These are phyloP conservation scores for Fulica atra DNA, from an alignment of 2,113 vertebrate genomes.

Conservation along the genomic window DNA sequence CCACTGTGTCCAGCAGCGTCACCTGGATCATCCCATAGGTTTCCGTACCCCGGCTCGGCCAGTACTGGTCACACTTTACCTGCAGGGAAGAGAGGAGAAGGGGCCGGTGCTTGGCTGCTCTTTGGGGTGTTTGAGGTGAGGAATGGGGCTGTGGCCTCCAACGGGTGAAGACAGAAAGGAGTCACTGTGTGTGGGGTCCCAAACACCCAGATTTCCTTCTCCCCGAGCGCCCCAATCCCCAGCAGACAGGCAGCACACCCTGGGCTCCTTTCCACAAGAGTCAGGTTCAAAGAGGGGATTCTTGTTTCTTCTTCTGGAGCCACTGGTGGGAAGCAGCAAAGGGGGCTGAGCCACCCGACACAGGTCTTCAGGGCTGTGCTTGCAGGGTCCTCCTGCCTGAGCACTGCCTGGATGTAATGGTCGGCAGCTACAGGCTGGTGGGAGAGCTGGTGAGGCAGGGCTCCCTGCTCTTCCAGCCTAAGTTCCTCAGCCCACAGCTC, in stretches of 20 bases:
- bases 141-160: background rate
- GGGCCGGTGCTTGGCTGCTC: background rate
- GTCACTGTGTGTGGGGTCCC: background rate
- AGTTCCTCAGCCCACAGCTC: background rate
- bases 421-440: background rate
- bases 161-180: background rate
- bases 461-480: background rate
- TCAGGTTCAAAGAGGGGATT: background rate
- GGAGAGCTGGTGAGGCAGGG: background rate
- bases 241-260: background rate
- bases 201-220: background rate
- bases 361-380: background rate
- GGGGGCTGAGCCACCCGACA: background rate
- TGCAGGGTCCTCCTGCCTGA: background rate
- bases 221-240: background rate
- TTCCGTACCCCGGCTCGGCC: slow-evolving; percentile 90
- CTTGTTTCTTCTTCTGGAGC: background rate
- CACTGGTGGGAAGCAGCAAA: rapidly evolving
- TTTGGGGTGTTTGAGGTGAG: background rate
- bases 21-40: slow-evolving; percentile 96
- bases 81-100: slow-evolving; percentile 31
- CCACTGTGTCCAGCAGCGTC: slow-evolving; percentile 89
- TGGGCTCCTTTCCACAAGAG: background rate
- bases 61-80: slow-evolving; percentile 98
- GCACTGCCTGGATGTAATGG: background rate